These are phyloP conservation scores for Pegea sp. DNA, from an alignment of 23 tunicate genomes.

Conservation along the genomic window DNA sequence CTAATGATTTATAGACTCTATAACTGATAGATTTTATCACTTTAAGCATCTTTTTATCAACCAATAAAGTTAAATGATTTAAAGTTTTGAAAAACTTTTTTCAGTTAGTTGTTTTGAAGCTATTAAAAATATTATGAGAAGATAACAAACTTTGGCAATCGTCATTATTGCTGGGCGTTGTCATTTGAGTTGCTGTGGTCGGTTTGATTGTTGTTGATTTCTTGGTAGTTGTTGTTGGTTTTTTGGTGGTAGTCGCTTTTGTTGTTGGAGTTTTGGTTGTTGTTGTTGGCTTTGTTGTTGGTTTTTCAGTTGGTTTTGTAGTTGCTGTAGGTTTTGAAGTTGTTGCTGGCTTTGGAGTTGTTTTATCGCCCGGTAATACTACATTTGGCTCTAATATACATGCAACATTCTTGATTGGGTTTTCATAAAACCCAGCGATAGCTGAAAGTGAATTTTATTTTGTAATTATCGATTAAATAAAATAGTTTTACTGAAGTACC, in stretches of 20 bases:
- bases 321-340: neutral
- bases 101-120: too few species aligned
- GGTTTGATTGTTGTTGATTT: too few species aligned
- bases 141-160: neutral
- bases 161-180: neutral
- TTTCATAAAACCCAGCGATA: neutral
- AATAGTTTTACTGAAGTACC: neutral
- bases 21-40: too few species aligned
- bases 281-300: neutral
- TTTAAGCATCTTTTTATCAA: too few species aligned
- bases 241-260: slow-evolving; percentile 5
- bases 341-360: neutral
- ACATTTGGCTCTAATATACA: neutral
- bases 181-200: neutral
- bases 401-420: neutral
- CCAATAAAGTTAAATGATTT: too few species aligned
- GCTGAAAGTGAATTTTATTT: neutral
- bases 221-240: slow-evolving; percentile 8
- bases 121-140: too few species aligned
- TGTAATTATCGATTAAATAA: neutral
- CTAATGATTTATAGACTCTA: too few species aligned
- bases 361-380: neutral
- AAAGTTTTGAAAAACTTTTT: too few species aligned
- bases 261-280: neutral
- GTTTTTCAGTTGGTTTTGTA: neutral